Percentiles rank a stretch among this genome's conserved stretches.
Conservation (phyloP, 2,113 vertebrate genomes). For the Apteryx mantelli region DNA sequence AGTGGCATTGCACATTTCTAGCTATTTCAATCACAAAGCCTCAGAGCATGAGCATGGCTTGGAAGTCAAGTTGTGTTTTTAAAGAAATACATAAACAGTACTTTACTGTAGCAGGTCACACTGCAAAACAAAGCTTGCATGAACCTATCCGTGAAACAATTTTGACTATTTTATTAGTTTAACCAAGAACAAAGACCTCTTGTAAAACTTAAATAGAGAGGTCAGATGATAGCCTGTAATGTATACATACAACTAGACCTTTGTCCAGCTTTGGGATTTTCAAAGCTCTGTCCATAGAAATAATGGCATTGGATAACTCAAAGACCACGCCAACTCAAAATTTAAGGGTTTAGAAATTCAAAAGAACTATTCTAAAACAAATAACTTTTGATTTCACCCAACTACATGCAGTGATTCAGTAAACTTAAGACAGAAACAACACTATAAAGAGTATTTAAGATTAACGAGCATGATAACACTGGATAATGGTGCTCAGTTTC, state of each 20-base stretch:
- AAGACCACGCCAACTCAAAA: not conserved
- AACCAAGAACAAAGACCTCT: not conserved
- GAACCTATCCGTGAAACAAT: not conserved
- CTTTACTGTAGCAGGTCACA: not conserved
- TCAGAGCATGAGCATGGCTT: not conserved
- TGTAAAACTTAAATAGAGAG: not conserved
- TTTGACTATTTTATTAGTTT: not conserved
- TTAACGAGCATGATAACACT: constrained; percentile 45
- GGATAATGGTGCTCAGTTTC: not conserved
- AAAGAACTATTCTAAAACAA: not conserved
- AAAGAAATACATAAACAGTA: not conserved
- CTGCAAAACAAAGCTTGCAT: not conserved
- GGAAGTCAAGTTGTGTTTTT: not conserved
- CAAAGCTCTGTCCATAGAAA: not conserved
- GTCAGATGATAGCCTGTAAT: not conserved
- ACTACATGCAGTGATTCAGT: not conserved
- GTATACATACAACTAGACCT: not conserved
- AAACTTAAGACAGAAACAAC: constrained; percentile 6
- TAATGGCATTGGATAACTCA: not conserved
- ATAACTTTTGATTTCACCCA: not conserved
- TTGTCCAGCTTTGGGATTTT: not conserved
- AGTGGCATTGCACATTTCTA: not conserved
- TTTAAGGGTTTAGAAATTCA: not conserved
- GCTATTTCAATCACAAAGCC: not conserved
- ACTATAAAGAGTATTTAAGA: not conserved